Evolutionary conservation across 1,140 invertebrate species (phyloP).

Genomic region (Palaemon carinicauda): DNA sequence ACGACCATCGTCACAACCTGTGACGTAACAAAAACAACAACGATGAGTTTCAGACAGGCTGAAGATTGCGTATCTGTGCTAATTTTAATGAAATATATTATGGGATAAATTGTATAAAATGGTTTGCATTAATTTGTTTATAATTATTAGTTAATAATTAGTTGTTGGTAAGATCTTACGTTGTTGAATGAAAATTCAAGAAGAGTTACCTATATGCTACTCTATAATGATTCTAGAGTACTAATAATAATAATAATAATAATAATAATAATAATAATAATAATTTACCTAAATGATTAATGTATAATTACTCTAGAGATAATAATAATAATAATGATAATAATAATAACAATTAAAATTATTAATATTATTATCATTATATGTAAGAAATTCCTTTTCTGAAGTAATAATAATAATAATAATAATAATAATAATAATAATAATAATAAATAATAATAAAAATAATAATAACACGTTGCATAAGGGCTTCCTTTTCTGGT

Average conservation of each 20-base stretch:
- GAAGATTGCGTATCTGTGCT: neutral
- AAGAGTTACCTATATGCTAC: too few relatives aligned
- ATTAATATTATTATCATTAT: too few relatives aligned
- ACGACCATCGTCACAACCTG: slow-evolving; percentile 67
- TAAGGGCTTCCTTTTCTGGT: too few relatives aligned
- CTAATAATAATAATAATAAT: too few relatives aligned
- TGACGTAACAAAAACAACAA: neutral
- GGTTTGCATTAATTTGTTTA: neutral
- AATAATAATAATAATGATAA: neutral
- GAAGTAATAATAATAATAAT: too few relatives aligned
- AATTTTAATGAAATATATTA: neutral
- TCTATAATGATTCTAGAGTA: too few relatives aligned
- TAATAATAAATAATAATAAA: too few relatives aligned
- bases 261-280: neutral
- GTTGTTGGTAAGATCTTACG: neutral
- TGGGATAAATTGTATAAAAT: neutral
- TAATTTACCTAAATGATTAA: too few relatives aligned
- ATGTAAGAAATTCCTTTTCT: too few relatives aligned
- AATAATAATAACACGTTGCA: too few relatives aligned
- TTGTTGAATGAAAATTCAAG: neutral
- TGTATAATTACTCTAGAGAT: neutral
- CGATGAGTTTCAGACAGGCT: neutral
- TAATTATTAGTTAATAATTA: neutral
- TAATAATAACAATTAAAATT: too few relatives aligned
- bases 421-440: too few relatives aligned